A percentile compares a stretch with the other conserved stretches of the same genome.
These are phyloP conservation scores for Hanleya hanleyi DNA, from an alignment of 2,888 invertebrate species.

Conservation along the genomic window DNA sequence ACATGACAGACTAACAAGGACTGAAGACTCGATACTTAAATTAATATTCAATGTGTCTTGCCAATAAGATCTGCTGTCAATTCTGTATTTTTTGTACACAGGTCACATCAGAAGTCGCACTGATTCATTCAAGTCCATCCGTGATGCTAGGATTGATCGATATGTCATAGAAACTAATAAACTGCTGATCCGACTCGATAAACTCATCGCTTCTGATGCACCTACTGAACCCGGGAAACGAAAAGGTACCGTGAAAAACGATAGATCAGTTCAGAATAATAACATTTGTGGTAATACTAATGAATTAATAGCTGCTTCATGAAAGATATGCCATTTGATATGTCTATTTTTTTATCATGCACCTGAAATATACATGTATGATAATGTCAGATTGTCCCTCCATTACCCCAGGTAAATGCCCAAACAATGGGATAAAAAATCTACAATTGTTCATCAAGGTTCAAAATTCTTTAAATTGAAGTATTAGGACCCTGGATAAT, in stretches of 20 bases:
- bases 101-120: conserved; percentile 81
- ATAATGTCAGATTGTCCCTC: neutral
- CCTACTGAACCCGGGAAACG: conserved; percentile 76
- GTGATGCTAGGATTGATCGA: conserved; percentile 85
- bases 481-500: too few species aligned
- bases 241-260: conserved; percentile 69
- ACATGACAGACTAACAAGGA: too few species aligned
- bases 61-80: too few species aligned
- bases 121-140: conserved; percentile 82
- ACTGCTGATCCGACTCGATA: conserved; percentile 92
- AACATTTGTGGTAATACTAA: too few species aligned
- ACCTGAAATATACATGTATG: too few species aligned
- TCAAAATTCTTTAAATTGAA: too few species aligned
- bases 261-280: too few species aligned
- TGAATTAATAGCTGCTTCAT: too few species aligned
- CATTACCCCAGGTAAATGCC: neutral
- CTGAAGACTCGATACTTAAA: too few species aligned
- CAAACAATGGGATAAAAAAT: neutral
- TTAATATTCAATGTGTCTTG: too few species aligned
- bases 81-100: conserved; percentile 26
- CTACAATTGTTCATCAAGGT: neutral
- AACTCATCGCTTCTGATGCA: conserved; percentile 84
- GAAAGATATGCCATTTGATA: too few species aligned
- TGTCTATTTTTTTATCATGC: too few species aligned
- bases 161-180: conserved; percentile 97